Evolutionary conservation across 2,113 vertebrate genomes (phyloP).

Genomic region (Silurus meridionalis): DNA sequence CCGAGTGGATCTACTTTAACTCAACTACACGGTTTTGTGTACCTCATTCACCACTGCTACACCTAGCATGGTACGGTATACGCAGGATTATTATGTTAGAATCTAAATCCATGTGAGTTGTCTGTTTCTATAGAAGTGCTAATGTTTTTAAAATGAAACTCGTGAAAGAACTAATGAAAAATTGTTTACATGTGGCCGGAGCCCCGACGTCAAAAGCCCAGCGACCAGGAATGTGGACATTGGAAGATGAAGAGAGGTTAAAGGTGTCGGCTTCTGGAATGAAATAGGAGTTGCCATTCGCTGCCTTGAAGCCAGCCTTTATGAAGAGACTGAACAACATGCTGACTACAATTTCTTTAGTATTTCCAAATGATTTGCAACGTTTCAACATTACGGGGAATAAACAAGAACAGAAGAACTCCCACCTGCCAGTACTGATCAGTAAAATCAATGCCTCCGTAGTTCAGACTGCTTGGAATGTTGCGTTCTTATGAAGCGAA

Average conservation of each 20-base stretch:
- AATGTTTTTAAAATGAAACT: too few relatives aligned
- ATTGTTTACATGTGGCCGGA: neutral
- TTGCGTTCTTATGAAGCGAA: neutral
- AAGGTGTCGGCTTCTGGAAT: neutral
- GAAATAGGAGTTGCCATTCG: too few relatives aligned
- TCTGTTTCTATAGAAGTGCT: too few relatives aligned
- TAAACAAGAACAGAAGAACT: neutral
- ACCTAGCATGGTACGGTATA: too few relatives aligned
- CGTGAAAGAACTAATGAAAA: neutral
- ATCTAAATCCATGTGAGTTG: too few relatives aligned
- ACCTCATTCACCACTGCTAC: too few relatives aligned
- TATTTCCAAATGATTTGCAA: neutral
- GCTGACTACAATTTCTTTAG: neutral
- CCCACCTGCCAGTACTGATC: neutral
- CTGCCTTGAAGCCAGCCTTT: neutral
- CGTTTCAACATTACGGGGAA: neutral
- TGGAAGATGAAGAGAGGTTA: neutral
- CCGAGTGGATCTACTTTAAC: too few relatives aligned
- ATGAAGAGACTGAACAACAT: neutral
- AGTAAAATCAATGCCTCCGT: neutral
- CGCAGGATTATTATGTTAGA: too few relatives aligned
- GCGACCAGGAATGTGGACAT: neutral
- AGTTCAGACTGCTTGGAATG: conserved; percentile 42
- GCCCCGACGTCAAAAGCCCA: neutral
- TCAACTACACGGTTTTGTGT: too few relatives aligned